Conservation (phyloP, 2,888 invertebrate genomes). For the Cheilosia urbana region DNA sequence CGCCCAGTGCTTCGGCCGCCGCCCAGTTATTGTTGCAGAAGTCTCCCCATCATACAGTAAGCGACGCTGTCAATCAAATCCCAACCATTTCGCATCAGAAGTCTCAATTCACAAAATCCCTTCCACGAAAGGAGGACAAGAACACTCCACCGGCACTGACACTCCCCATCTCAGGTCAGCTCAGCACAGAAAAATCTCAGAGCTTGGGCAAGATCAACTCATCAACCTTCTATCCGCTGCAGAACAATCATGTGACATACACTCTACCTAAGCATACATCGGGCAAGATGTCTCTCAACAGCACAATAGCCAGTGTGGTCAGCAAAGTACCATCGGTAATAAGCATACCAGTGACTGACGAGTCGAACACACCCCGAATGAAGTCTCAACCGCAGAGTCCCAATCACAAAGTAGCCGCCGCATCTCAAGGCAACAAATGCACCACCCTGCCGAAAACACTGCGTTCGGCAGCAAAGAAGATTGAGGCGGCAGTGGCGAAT, state of each 20-base stretch:
- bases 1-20: conserved; percentile 70
- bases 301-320: conserved; percentile 83
- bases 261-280: conserved; percentile 82
- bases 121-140: conserved; percentile 78
- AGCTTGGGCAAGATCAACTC: conserved; percentile 82
- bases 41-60: conserved; percentile 50
- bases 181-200: conserved; percentile 69
- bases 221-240: conserved; percentile 83
- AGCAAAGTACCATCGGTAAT: conserved; percentile 83
- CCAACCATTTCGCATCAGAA: conserved; percentile 72
- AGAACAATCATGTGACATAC: conserved; percentile 82
- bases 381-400: conserved; percentile 72
- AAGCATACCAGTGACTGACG: conserved; percentile 81
- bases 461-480: conserved; percentile 78
- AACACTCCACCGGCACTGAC: conserved; percentile 80
- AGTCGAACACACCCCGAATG: conserved; percentile 62
- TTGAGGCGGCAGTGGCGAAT: conserved; percentile 51
- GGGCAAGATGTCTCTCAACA: conserved; percentile 83
- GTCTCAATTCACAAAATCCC: conserved; percentile 77
- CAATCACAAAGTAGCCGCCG: conserved; percentile 56
- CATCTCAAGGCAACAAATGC: conserved; percentile 74
- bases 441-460: conserved; percentile 82
- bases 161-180: conserved; percentile 77
- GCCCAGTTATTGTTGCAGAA: conserved; percentile 74
- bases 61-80: conserved; percentile 48